phyloP scores from a whole-genome alignment of 2,888 invertebrate species.

The Nomada ruficornis region DNA sequence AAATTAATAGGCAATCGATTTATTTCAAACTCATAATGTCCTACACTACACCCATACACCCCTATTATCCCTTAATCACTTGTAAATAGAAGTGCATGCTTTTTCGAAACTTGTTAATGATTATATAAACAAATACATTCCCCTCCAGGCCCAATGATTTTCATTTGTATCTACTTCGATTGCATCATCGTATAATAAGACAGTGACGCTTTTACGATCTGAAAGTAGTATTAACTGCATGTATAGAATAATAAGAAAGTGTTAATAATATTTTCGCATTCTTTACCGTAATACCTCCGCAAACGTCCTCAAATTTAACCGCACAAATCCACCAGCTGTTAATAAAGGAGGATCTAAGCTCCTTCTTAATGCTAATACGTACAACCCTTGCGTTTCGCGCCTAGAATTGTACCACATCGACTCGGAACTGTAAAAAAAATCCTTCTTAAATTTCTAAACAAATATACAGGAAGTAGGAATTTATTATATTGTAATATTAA shows the following conservation, averaged over 20 bases:
- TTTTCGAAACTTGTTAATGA: too few species aligned
- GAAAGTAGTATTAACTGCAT: neutral
- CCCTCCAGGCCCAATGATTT: too few species aligned
- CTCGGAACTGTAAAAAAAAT: neutral
- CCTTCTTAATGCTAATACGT: neutral
- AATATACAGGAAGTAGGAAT: too few species aligned
- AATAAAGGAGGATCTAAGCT: neutral
- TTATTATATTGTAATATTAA: neutral
- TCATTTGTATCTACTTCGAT: neutral
- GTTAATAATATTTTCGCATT: neutral
- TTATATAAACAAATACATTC: too few species aligned
- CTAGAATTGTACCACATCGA: neutral
- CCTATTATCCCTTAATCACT: too few species aligned
- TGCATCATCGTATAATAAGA: slow-evolving; percentile 18
- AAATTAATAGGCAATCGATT: neutral
- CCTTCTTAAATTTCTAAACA: too few species aligned
- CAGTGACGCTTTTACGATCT: slow-evolving; percentile 18
- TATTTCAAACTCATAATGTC: neutral
- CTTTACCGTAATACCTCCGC: neutral
- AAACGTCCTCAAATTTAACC: slow-evolving; percentile 16
- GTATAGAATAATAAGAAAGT: neutral
- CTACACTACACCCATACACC: too few species aligned
- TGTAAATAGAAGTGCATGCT: too few species aligned
- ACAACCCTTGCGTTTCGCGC: neutral
- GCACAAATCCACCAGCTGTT: neutral